Evolutionary conservation across 2,888 invertebrate species (phyloP).

Genomic region (Cephonodes hylas): DNA sequence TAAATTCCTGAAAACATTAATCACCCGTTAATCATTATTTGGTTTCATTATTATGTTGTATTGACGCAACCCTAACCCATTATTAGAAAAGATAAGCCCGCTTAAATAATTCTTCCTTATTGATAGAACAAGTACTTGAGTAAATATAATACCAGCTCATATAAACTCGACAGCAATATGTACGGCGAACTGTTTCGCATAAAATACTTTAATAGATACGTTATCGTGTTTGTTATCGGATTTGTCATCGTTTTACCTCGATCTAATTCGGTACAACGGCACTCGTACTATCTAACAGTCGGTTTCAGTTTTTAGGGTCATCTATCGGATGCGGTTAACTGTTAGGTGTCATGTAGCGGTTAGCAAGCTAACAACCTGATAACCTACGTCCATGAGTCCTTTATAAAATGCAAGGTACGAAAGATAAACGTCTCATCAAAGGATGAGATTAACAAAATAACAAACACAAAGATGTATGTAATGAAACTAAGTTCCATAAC

Average conservation of each 20-base stretch:
- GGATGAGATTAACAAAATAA: background rate
- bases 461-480: background rate
- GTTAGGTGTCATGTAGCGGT: conserved; percentile 24
- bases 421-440: background rate
- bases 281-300: conserved; percentile 33
- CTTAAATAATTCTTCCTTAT: conserved; percentile 36
- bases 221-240: conserved; percentile 55
- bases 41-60: background rate
- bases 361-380: conserved; percentile 8
- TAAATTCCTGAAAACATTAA: no score
- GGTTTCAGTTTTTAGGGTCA: conserved; percentile 37
- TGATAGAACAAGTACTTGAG: conserved; percentile 23
- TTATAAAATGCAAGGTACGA: background rate
- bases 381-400: background rate
- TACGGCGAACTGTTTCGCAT: conserved; percentile 39
- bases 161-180: conserved; percentile 7
- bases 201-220: conserved; percentile 48
- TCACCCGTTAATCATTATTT: no score
- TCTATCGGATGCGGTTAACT: conserved; percentile 27
- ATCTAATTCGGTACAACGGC: conserved; percentile 56
- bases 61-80: background rate
- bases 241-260: conserved; percentile 63
- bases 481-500: no score
- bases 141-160: background rate
- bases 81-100: conserved; percentile 28